Evolutionary conservation across 2,797 vertebrate species (phyloP), one percentile per base, ranked within the genome.

Genomic region (Vultur gryphus): DNA sequence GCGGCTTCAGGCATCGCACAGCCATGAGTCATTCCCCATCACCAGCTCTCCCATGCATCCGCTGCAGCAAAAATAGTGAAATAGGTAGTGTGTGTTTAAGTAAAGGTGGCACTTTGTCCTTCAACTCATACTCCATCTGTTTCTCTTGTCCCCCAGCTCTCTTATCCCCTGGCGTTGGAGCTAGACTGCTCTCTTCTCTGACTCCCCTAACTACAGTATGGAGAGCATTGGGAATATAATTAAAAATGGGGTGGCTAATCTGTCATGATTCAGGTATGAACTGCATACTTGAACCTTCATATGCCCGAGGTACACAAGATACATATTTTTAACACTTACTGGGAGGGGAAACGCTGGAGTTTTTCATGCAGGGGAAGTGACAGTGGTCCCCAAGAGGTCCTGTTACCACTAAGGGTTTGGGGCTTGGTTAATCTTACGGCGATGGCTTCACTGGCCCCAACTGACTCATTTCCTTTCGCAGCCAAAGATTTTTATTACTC

Each of bases 381-480:
- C 23, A 49, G 65, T 7, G n/a, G 21, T 91, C 49, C 83, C 44
- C 51, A 6, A 13, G 48, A 67, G 49, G 26, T 64, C 31, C 21
- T 14, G 0, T 26, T 71, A 29, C 44, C 66, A 62, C 59, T 1
- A 2, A 7, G 79, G 51, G 4, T 9, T 39, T 62, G 61, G 64
- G 52, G 11, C 86, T 88, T 0, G 0, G 62, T 90, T 58, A 41
- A 24, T 76, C 37, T 54, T 31, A 10, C 0, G 52, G 87, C 0
- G 2, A 2, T 52, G 91, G 57, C 72, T 88, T 78, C 57, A 9
- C 31, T 54, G 71, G 88, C 37, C 75, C 64, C 39, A 31, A 1
- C 15, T 90, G 95, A 96, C 54, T 95, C 75, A 83, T 73, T 95
- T 94, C 76, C 64, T 80, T 85, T 80, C 1, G 0, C 67, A 85